Evolutionary conservation across 2,888 invertebrate genomes (phyloP).

Genomic region (Rhamnusium bicolor): DNA sequence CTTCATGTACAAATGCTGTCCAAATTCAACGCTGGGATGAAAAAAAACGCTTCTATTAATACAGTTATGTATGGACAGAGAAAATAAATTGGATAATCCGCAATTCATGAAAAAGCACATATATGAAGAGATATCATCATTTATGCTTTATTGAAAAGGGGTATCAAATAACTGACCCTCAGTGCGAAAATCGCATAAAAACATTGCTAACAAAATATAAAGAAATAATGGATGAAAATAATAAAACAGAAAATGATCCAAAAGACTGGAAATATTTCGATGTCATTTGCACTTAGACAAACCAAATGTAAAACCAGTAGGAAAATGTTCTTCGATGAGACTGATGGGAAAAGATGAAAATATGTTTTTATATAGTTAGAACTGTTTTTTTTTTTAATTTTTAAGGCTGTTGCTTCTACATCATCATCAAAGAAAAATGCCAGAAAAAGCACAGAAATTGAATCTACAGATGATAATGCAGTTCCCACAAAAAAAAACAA

Average conservation of each 20-base stretch:
- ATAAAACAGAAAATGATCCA: not conserved
- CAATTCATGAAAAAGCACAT: not conserved
- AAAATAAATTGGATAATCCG: not conserved
- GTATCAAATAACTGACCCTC: not conserved
- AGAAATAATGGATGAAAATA: not conserved
- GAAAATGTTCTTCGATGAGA: not conserved
- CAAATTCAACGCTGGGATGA: not conserved
- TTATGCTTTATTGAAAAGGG: not conserved
- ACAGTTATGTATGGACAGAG: not conserved
- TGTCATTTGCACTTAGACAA: not conserved
- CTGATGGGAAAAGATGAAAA: not conserved
- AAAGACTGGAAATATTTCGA: not conserved
- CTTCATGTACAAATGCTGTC: not conserved
- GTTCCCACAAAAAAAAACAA: not conserved
- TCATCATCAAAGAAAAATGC: not conserved
- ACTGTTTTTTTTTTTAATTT: not conserved
- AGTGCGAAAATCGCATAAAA: not conserved
- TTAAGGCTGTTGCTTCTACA: not conserved
- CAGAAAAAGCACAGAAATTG: not conserved
- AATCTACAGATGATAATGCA: not conserved
- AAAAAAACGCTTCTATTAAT: not conserved
- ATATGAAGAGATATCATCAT: not conserved
- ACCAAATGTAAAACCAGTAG: not conserved
- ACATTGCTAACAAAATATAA: not conserved
- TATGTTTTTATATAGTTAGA: not conserved